Evolutionary conservation across 2,888 invertebrate species (phyloP).

Genomic region (Scaptomyza cyrtandrae): DNA sequence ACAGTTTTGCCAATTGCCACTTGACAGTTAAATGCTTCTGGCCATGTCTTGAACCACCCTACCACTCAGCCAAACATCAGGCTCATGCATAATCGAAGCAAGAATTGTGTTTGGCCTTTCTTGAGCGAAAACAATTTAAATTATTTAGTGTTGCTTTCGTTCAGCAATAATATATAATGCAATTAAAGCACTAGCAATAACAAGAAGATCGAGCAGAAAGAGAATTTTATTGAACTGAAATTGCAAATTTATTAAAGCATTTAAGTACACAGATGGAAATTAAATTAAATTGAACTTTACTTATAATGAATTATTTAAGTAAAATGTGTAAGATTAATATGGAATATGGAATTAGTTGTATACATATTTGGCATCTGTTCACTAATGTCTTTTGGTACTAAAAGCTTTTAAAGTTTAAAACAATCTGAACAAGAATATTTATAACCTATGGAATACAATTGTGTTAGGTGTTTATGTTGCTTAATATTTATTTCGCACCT

Average conservation of each 20-base stretch:
- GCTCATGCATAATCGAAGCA: slow-evolving; percentile 32
- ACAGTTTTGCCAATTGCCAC: slow-evolving; percentile 31
- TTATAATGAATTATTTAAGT: no score
- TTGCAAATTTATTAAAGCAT: neutral
- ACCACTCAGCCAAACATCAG: neutral
- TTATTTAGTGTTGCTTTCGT: slow-evolving; percentile 12
- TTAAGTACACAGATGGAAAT: no score
- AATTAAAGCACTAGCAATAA: slow-evolving; percentile 13
- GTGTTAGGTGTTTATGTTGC: no score
- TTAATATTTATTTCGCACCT: slow-evolving; percentile 9
- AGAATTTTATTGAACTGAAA: slow-evolving; percentile 6
- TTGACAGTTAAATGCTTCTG: slow-evolving; percentile 42
- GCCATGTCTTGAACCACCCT: slow-evolving; percentile 22
- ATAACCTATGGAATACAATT: no score
- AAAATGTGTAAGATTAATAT: no score
- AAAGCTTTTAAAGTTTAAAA: no score
- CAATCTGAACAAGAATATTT: no score
- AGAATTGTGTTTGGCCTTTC: slow-evolving; percentile 27
- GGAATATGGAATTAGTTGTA: no score
- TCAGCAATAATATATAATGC: slow-evolving; percentile 12
- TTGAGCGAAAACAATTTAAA: slow-evolving; percentile 9
- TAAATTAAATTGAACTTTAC: no score
- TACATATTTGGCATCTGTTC: no score
- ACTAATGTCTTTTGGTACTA: no score
- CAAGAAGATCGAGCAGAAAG: neutral